Base-by-base conservation (phyloP, 1,140 invertebrate species). In the Agraylea sexmaculata region DNA sequence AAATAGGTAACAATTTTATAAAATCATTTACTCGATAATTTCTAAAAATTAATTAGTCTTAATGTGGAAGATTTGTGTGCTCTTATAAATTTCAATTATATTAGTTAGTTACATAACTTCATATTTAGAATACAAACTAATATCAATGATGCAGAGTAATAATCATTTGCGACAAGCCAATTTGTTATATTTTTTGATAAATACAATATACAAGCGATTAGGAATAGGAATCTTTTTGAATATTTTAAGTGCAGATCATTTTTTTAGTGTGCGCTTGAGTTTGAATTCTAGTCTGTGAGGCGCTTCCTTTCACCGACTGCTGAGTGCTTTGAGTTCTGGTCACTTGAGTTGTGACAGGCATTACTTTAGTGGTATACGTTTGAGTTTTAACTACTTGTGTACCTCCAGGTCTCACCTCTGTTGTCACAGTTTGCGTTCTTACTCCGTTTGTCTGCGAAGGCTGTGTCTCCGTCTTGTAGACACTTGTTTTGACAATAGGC, bases 231-330 rank as follows among this genome's bases (percentile, higher is more conserved):
- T n/a, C n/a, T n/a, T n/a, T n/a, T n/a, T n/a, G n/a, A n/a, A n/a
- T n/a, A n/a, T n/a, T 37, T 39, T 33, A 44, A 6, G 42, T 25
- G 23, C 36, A 44, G 21, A 44, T 39, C 13, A 25, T 25, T 29
- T 44, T 44, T 29, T 29, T 18, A 12, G 4, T 37, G 35, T 30
- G 27, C n/a, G 22, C 37, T 36, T 31, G 30, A 7, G 7, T 15
- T 13, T 39, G 42, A 18, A 34, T 11, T 16, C n/a, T 7, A 6
- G 23, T 25, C 23, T 25, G 23, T 7, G 7, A 7, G 7, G 16
- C 11, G 12, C 32, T 29, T 19, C 28, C 30, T 19, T 43, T 43
- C 23, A 17, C 12, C 8, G 31, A 20, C 13, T 43, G 42, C 12
- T 31, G 29, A 8, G 42, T 34, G 15, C 27, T 37, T 19, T 42